These are phyloP conservation scores for Drosophila sp. DNA, from an alignment of 1,140 invertebrate genomes.

Conservation along the genomic window DNA sequence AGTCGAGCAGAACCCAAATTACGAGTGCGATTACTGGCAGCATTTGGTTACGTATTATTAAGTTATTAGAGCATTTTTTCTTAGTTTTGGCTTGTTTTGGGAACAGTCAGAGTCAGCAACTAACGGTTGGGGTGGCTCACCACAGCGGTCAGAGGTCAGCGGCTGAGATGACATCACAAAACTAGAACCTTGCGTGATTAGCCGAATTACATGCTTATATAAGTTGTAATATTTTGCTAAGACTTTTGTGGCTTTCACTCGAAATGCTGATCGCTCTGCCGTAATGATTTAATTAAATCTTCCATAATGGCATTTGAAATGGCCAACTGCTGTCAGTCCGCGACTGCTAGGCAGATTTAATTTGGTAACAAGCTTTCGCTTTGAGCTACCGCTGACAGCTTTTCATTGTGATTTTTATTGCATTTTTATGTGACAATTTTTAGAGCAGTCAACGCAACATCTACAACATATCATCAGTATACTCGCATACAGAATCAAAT, in stretches of 20 bases:
- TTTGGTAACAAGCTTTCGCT: conserved; percentile 80
- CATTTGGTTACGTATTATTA: conserved; percentile 20
- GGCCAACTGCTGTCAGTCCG: conserved; percentile 46
- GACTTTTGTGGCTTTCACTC: conserved; percentile 58
- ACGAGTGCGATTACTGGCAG: conserved; percentile 21
- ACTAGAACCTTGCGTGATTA: conserved; percentile 37
- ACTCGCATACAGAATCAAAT: conserved; percentile 32
- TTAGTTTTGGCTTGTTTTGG: not conserved
- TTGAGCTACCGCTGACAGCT: conserved; percentile 48
- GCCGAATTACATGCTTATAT: conserved; percentile 19
- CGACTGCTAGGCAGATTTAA: conserved; percentile 59
- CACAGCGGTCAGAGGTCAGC: conserved; percentile 28
- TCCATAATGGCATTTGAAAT: conserved; percentile 72
- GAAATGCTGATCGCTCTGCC: conserved; percentile 36
- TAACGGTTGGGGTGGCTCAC: conserved; percentile 28
- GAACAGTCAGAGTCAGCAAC: conserved; percentile 6
- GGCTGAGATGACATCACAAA: conserved; percentile 32
- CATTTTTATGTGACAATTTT: conserved; percentile 81
- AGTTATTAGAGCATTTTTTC: conserved; percentile 3
- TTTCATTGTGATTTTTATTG: conserved; percentile 71
- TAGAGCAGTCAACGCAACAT: conserved; percentile 26
- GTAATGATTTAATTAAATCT: conserved; percentile 75
- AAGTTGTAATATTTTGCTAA: conserved; percentile 12
- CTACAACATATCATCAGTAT: not conserved
- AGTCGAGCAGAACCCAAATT: conserved; percentile 13